Evolutionary conservation across 2,888 invertebrate genomes (phyloP), one percentile per base, ranked within the genome.

Genomic region (Panopea generosa): DNA sequence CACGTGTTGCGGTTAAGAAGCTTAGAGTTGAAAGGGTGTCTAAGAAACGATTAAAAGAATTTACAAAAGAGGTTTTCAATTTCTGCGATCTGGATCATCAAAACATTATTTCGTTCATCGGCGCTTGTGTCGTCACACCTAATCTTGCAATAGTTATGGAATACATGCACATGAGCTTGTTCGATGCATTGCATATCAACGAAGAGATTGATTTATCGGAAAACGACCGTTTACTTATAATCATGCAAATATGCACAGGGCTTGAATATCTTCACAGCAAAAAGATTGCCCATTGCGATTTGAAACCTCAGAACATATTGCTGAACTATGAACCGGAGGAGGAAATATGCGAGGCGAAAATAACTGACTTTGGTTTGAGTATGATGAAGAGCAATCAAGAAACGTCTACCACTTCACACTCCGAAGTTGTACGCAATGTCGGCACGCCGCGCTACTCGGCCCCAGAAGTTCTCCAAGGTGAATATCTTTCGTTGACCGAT

Each of bases 361-460:
- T 85, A 20, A 70, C 83, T 16, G 83, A 85, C 52, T 85, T 85
- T 66, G 85, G 85, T 2, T 67, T 85, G 1, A 83, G 84, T 50
- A 77, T 82, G 70, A 74, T 84, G 55, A 85, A 74, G 38, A 57
- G 47, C 26, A 72, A 77, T 38, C 45, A 66, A 1, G 70, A 69
- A 40, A 68, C 77, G 7, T 72, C 83, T 0, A 45, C 52, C 9
- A 45, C 74, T 0, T 2, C 40, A n/a, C 22, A 16, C 18, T 16
- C 49, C 1, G 67, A 72, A n/a, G 18, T 22, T n/a, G 75, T 70
- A 0, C 52, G 57, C 4, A 65, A 78, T 26, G 57, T 72, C n/a
- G 77, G 81, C 22, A 81, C 77, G n/a, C 74, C 76, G 66, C 33
- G 83, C 11, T 83, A 81, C 40, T 76, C 80, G n/a, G 76, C 83